Evolutionary conservation across 2,113 vertebrate genomes (phyloP).

Genomic region (Cacatua alba): DNA sequence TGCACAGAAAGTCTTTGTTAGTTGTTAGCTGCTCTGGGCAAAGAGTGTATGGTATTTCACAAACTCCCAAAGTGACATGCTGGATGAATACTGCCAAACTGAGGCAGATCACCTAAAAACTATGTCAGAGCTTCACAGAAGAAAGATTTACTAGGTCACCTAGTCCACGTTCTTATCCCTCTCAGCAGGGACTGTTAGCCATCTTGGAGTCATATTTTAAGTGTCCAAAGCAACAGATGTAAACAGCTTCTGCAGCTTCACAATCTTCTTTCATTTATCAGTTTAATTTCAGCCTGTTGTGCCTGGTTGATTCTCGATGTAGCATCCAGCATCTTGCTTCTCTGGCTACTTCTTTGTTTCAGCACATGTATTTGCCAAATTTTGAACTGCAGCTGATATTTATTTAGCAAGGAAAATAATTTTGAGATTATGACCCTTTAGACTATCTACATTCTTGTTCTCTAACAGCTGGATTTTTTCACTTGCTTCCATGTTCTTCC

Average conservation of each 20-base stretch:
- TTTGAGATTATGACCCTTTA: neutral
- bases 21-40: neutral
- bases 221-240: neutral
- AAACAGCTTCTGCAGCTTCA: neutral
- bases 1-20: neutral
- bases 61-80: neutral
- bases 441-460: neutral
- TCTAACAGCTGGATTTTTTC: neutral
- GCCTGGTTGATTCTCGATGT: neutral
- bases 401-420: constrained; percentile 1
- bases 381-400: constrained; percentile 2
- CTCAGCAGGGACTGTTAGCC: neutral
- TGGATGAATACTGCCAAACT: neutral
- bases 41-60: neutral
- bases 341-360: neutral
- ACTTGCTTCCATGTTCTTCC: neutral
- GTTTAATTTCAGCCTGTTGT: neutral
- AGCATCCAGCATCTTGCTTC: neutral
- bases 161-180: neutral
- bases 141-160: neutral
- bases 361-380: neutral
- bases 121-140: neutral
- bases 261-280: neutral
- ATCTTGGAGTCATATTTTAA: neutral
- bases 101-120: neutral